These are phyloP conservation scores for Pammene aurita DNA, from an alignment of 2,888 invertebrate genomes.

Conservation along the genomic window DNA sequence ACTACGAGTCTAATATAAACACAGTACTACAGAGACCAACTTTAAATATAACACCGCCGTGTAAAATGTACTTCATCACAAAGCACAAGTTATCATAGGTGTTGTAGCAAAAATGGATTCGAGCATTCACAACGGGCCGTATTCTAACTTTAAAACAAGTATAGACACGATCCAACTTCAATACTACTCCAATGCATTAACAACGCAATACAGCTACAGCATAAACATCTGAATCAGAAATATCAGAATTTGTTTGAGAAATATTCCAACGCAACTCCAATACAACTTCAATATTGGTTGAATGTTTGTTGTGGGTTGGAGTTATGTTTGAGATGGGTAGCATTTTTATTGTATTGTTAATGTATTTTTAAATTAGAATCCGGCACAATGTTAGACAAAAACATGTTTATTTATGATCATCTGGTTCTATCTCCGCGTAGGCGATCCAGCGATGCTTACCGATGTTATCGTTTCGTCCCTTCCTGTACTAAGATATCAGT, in stretches of 20 bases:
- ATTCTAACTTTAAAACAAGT: too few relatives aligned
- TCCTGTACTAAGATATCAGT: conserved; percentile 52
- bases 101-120: conserved; percentile 67
- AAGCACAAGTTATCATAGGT: conserved; percentile 48
- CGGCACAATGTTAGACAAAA: conserved; percentile 56
- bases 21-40: not conserved
- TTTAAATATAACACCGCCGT: not conserved
- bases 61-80: conserved; percentile 34
- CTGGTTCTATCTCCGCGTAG: conserved; percentile 62
- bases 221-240: too few relatives aligned
- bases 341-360: too few relatives aligned
- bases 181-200: too few relatives aligned
- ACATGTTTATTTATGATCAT: conserved; percentile 68
- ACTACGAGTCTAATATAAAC: not conserved
- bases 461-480: conserved; percentile 64
- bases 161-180: too few relatives aligned
- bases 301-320: too few relatives aligned
- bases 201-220: too few relatives aligned
- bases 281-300: too few relatives aligned
- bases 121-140: conserved; percentile 58
- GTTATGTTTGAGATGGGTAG: too few relatives aligned
- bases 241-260: too few relatives aligned
- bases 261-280: too few relatives aligned
- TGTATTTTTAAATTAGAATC: too few relatives aligned
- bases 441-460: conserved; percentile 63